Conservation (phyloP, 2,113 vertebrate genomes). For the Oxyura jamaicensis region DNA sequence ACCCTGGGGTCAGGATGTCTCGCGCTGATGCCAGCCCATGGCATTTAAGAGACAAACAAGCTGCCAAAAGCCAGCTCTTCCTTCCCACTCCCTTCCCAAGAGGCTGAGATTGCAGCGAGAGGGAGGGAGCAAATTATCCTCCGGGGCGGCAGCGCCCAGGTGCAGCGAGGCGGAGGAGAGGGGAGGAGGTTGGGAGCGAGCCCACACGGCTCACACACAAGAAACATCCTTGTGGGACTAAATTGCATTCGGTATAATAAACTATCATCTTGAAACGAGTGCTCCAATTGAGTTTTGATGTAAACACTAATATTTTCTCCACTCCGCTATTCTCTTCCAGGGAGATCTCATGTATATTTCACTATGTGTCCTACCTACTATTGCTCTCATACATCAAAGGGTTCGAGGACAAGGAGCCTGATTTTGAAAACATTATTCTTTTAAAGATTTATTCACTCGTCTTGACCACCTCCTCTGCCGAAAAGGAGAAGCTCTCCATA, state of each 20-base stretch:
- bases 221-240: slow-evolving; percentile 63
- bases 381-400: slow-evolving; percentile 84
- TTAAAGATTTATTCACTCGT: slow-evolving; percentile 82
- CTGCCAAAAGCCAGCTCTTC: neutral
- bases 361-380: slow-evolving; percentile 78
- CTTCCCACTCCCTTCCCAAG: neutral
- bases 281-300: slow-evolving; percentile 81
- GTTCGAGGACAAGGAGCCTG: slow-evolving; percentile 80
- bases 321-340: slow-evolving; percentile 70
- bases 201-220: neutral
- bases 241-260: slow-evolving; percentile 76
- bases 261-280: slow-evolving; percentile 77
- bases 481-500: slow-evolving; percentile 70
- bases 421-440: slow-evolving; percentile 87
- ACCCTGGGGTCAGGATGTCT: neutral
- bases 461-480: slow-evolving; percentile 78
- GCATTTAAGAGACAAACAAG: neutral
- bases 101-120: neutral
- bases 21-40: neutral
- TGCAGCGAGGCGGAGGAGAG: neutral
- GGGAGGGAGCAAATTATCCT: neutral
- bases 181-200: neutral
- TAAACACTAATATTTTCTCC: slow-evolving; percentile 82
- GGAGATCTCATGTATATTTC: slow-evolving; percentile 81
- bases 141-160: neutral